Evolutionary conservation across 2,888 invertebrate species (phyloP), one percentile per base, ranked within the genome.

Genomic region (Macrophya annulata): DNA sequence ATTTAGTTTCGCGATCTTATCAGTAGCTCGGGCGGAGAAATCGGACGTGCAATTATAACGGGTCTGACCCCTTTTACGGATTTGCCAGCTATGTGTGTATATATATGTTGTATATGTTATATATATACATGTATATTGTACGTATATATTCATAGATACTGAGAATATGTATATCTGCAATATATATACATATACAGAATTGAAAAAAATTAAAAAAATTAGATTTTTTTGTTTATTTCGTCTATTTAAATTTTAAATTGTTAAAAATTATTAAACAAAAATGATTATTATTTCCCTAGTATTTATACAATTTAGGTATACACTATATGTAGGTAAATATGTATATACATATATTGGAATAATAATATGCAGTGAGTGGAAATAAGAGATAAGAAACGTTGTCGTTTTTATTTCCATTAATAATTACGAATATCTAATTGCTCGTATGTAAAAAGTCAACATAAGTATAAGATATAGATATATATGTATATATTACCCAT

Each of bases 41-140:
- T 74, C 74, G 45, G 74, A 74, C 74, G 74, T 74, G 74, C 74
- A 74, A 74, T 74, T 68, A 68, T 74, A 74, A 74, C 74, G 74
- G 43, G 5, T 45, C 74, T 74, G 74, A 45, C 74, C 74, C 74
- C 74, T 25, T 72, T 74, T 45, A 68, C 37, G 68, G 68, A 68
- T 37, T 37, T 6, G 68, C 68, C 25, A 62, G 8, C 17, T 15
- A 68, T 68, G 17, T 68, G 31, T 37, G 0, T 10, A 25, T 21
- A 6, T 1, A 17, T 55, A 1, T 68, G 0, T 15, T 31, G 21
- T 4, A 17, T n/a, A n/a, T n/a, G n/a, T n/a, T n/a, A n/a, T n/a
- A n/a, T n/a, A n/a, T n/a, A 12, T 65, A 9, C 15, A 65, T 31
- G 15, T 10, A 21, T 68, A 4, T 15, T 31, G 21, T 4, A 17